phyloP scores from a whole-genome alignment of 2,797 vertebrate genomes.

The Lacerta viridis region DNA sequence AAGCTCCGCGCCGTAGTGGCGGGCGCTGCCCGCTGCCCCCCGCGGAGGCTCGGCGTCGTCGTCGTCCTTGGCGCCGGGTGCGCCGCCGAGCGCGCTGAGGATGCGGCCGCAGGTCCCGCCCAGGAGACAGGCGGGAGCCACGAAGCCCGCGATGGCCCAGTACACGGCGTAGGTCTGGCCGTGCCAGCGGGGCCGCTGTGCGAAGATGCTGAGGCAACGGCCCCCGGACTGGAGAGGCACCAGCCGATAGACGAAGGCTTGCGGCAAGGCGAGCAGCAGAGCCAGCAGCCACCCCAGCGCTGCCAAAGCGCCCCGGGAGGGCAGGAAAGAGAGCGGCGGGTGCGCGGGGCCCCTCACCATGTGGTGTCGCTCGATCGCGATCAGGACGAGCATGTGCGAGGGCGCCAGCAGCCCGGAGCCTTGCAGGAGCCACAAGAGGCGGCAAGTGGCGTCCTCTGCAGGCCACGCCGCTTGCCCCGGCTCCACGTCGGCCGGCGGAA shows the following conservation, averaged over 20 bases:
- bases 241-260: conserved; percentile 66
- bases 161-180: conserved; percentile 64
- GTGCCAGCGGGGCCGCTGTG: conserved; percentile 63
- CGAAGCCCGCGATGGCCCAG: conserved; percentile 57
- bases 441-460: conserved; percentile 40
- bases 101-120: conserved; percentile 47
- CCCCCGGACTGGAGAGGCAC: not conserved
- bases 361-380: conserved; percentile 76
- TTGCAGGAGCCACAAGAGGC: conserved; percentile 68
- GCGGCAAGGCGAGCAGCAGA: conserved; percentile 76
- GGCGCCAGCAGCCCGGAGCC: conserved; percentile 75
- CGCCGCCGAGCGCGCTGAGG: conserved; percentile 24
- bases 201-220: conserved; percentile 62
- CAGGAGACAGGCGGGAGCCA: conserved; percentile 66
- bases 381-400: conserved; percentile 76
- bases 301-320: conserved; percentile 61
- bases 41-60: not conserved
- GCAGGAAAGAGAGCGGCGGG: conserved; percentile 33
- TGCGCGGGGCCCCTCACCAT: conserved; percentile 55
- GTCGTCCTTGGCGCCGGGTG: conserved; percentile 6
- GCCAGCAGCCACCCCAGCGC: conserved; percentile 76
- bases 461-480: conserved; percentile 26
- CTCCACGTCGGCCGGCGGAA: conserved; percentile 34
- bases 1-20: not conserved
- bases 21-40: not conserved